phyloP scores from a whole-genome alignment of 2,797 vertebrate species.

The Rhinoraja longicauda region DNA sequence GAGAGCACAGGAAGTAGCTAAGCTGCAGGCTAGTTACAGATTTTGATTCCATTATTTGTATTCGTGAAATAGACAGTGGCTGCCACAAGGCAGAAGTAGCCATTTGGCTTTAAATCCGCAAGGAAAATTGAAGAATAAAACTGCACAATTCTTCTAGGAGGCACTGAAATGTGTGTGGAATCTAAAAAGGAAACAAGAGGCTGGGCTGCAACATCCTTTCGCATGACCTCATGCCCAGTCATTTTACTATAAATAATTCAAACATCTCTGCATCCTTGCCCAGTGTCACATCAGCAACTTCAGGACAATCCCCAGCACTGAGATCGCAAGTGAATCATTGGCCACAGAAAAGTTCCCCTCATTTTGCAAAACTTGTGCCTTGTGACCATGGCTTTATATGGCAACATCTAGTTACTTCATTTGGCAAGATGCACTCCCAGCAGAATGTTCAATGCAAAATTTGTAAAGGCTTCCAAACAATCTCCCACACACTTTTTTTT shows the following conservation, averaged over 20 bases:
- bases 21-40: not conserved
- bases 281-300: not conserved
- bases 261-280: not conserved
- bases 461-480: not conserved
- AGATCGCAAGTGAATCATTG: not conserved
- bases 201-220: not conserved
- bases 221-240: not conserved
- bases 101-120: not conserved
- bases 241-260: not conserved
- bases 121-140: not conserved
- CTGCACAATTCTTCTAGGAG: not conserved
- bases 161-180: not conserved
- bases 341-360: not conserved
- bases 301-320: not conserved
- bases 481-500: not conserved
- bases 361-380: not conserved
- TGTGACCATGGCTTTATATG: not conserved
- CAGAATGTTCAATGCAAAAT: not conserved
- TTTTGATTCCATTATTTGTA: not conserved
- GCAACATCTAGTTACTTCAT: not conserved
- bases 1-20: not conserved
- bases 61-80: not conserved
- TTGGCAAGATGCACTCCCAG: not conserved
- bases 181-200: not conserved
- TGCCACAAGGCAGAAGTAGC: not conserved